Conservation (phyloP, 2,888 invertebrate species). For the Aethes cnicana region DNA sequence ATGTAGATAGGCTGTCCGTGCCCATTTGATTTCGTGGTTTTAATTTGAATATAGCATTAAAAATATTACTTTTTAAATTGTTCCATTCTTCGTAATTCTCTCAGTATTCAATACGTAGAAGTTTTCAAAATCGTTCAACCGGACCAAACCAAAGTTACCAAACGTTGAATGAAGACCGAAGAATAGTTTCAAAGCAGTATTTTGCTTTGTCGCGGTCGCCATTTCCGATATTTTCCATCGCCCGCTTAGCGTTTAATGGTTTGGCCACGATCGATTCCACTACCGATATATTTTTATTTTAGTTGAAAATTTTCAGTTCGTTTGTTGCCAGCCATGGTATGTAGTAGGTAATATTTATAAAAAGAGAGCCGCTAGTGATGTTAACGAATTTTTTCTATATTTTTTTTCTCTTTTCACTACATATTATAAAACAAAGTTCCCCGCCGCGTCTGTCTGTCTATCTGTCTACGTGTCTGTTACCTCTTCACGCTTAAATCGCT, state of each 20-base stretch:
- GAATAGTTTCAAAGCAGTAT: slow-evolving; percentile 65
- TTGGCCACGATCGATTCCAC: slow-evolving; percentile 63
- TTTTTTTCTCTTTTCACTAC: too few species aligned
- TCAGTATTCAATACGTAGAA: not conserved
- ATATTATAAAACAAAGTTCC: too few species aligned
- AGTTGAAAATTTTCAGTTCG: slow-evolving; percentile 62
- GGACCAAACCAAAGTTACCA: slow-evolving; percentile 5
- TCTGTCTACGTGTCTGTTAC: too few species aligned
- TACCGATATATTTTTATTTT: slow-evolving; percentile 71
- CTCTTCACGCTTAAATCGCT: too few species aligned
- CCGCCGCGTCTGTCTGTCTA: too few species aligned
- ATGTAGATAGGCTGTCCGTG: too few species aligned
- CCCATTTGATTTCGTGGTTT: too few species aligned
- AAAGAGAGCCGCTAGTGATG: slow-evolving; percentile 10
- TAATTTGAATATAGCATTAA: not conserved
- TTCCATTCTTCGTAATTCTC: not conserved
- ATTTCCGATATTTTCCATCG: slow-evolving; percentile 65
- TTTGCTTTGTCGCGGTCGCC: slow-evolving; percentile 60
- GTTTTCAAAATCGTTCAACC: slow-evolving; percentile 18
- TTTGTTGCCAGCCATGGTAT: slow-evolving; percentile 36
- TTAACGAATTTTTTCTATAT: not conserved
- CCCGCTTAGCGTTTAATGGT: slow-evolving; percentile 68
- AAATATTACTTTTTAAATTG: not conserved
- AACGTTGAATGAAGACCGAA: slow-evolving; percentile 38
- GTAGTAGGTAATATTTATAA: too few species aligned